phyloP scores from a whole-genome alignment of 2,113 vertebrate species.

The Ascaphus truei region DNA sequence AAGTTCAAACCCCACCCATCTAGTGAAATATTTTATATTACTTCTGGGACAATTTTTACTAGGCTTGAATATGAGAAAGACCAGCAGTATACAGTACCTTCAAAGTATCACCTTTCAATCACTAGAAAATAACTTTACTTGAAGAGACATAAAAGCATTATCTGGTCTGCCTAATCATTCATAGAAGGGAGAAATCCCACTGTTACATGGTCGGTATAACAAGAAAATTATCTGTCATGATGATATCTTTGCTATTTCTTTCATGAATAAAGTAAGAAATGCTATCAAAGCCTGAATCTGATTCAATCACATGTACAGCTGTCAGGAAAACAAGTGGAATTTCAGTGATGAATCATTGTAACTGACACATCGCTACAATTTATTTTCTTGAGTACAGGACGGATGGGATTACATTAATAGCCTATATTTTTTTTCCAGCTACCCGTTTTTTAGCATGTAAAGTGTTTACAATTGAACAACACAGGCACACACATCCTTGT shows the following conservation, averaged over 20 bases:
- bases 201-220: slow-evolving; percentile 15
- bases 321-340: neutral
- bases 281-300: slow-evolving; percentile 13
- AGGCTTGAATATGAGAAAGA: slow-evolving; percentile 16
- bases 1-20: slow-evolving; percentile 1
- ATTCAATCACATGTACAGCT: slow-evolving; percentile 21
- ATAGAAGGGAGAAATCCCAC: slow-evolving; percentile 5
- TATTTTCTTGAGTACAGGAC: neutral
- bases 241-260: neutral
- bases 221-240: slow-evolving; percentile 20
- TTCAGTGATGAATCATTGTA: slow-evolving; percentile 4
- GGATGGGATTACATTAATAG: neutral
- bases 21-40: slow-evolving; percentile 22
- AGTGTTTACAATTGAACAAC: no score
- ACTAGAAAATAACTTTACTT: slow-evolving; percentile 8
- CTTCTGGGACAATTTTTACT: slow-evolving; percentile 1
- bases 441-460: no score
- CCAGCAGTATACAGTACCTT: neutral
- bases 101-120: neutral
- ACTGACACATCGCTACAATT: neutral
- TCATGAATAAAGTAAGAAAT: slow-evolving; percentile 16
- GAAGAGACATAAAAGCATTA: slow-evolving; percentile 8
- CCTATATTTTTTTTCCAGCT: neutral
- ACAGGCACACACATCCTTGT: no score
- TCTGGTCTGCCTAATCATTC: slow-evolving; percentile 14